Base-by-base conservation (phyloP, 92 coral and sea anemone genomes). In the Chrysogorgia sp. region DNA sequence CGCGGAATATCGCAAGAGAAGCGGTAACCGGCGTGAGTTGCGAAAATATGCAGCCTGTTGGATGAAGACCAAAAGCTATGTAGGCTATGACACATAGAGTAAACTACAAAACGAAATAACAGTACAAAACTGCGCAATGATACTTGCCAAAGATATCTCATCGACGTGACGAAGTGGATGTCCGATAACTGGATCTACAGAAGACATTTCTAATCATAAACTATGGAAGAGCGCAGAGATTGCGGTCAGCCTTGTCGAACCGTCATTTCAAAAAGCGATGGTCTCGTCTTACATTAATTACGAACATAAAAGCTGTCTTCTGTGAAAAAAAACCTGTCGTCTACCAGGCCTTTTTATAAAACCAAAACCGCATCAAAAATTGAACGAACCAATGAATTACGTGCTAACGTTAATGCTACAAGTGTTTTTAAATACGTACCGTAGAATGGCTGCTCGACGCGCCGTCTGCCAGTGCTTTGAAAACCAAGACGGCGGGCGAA, bases 231-330 rank as follows among this genome's bases (percentile, higher is more conserved):
- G n/a, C n/a, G n/a, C 7, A 15, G n/a, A 15, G 2, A 47, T 47
- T 12, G 10, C 53, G 14, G 43, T 12, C 6, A 12, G 6, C 12
- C 5, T 37, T 4, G 43, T 12, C n/a, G n/a, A 69, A 41, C 59
- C 26, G 60, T 48, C 20, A 31, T 69, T 47, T 25, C 48, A 22
- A 22, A 47, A 69, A 28, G 17, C 10, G 21, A 35, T 47, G 76
- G 59, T 69, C 30, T 69, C 76, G n/a, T 69, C 76, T 69, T 69
- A 26, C 76, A 45, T 0, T 49, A 48, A 49, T 69, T 7, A 3
- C 58, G 52, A 43, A 45, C 14, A 9, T 12, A 7, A 15, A 49
- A 26, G 32, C 72, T 5, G 13, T 34, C 55, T n/a, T n/a, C n/a
- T n/a, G n/a, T n/a, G n/a, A 28, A 10, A 28, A 47, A 29, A 69